Conservation (phyloP, 2,113 vertebrate species). For the Hystrix brachyura region DNA sequence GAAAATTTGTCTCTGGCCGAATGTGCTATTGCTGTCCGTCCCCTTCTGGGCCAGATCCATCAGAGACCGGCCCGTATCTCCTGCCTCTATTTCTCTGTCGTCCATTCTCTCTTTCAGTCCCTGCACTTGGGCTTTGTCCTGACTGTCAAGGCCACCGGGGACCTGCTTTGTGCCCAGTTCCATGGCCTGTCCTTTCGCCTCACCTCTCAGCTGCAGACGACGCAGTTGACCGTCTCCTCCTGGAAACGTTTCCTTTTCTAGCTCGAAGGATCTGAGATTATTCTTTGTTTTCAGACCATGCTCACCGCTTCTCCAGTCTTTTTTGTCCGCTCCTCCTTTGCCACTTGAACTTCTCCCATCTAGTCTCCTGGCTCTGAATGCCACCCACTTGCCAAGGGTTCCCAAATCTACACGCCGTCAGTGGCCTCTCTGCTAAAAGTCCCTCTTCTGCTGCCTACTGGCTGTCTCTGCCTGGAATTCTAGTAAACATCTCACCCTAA, state of each 20-base stretch:
- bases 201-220: not conserved
- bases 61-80: rapidly evolving
- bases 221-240: not conserved
- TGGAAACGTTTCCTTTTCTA: not conserved
- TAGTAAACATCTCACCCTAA: not conserved
- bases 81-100: rapidly evolving
- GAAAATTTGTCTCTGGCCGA: not conserved
- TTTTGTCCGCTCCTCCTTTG: not conserved
- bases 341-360: not conserved
- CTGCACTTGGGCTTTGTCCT: not conserved
- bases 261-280: not conserved
- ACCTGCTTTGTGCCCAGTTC: not conserved
- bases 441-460: not conserved
- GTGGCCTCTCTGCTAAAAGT: too few species aligned
- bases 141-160: too few species aligned
- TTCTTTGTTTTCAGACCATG: not conserved
- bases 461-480: not conserved
- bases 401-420: not conserved
- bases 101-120: not conserved
- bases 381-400: rapidly evolving
- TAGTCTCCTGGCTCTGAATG: not conserved
- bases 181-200: not conserved
- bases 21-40: rapidly evolving
- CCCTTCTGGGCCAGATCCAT: too few species aligned
- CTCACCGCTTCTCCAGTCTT: not conserved